A percentile compares a stretch with the other conserved stretches of the same genome.
Conservation (phyloP, 2,113 vertebrate species). For the Oryzias melastigma region DNA sequence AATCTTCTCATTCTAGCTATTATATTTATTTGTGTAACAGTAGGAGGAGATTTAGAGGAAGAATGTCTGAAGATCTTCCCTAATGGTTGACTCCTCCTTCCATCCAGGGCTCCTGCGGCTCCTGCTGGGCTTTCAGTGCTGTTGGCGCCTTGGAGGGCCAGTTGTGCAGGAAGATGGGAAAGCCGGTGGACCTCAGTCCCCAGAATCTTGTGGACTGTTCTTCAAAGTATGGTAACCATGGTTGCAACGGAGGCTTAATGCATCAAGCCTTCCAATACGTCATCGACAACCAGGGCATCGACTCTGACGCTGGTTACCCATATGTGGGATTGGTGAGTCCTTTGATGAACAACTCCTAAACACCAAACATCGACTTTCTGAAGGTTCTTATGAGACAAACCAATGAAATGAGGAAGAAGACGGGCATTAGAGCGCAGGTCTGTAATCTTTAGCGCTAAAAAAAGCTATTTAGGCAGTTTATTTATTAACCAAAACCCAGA, state of each 20-base stretch:
- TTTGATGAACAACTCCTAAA: background rate
- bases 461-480: no score
- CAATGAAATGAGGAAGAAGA: background rate
- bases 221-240: slow-evolving; percentile 69
- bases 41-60: no score
- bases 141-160: slow-evolving; percentile 81
- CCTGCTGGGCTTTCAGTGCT: slow-evolving; percentile 83
- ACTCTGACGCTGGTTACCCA: slow-evolving; percentile 73
- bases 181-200: slow-evolving; percentile 76
- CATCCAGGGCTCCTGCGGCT: slow-evolving; percentile 74
- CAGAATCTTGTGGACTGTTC: slow-evolving; percentile 84
- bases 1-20: no score
- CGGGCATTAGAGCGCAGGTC: no score
- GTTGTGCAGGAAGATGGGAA: slow-evolving; percentile 71
- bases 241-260: slow-evolving; percentile 78
- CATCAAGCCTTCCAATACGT: slow-evolving; percentile 72
- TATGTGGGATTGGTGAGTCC: slow-evolving; percentile 57
- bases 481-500: no score
- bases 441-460: no score
- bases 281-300: slow-evolving; percentile 78
- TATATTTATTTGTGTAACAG: no score
- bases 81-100: background rate
- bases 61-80: background rate
- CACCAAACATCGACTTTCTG: background rate
- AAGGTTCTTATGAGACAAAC: background rate